Evolutionary conservation across 2,888 invertebrate genomes (phyloP).

Genomic region (Bugula neritina): DNA sequence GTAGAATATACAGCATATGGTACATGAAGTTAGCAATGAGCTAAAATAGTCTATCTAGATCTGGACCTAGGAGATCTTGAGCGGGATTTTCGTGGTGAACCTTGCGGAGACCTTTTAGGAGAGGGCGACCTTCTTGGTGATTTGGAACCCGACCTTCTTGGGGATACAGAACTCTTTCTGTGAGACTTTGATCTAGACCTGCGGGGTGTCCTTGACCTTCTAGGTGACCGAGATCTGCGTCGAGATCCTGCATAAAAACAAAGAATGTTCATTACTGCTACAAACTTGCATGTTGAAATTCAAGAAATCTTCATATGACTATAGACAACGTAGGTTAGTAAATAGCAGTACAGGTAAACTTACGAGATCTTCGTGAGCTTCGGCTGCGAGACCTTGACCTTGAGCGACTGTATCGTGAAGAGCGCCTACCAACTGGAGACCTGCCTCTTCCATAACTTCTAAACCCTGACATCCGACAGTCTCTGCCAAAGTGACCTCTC

Average conservation of each 20-base stretch:
- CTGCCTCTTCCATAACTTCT: conserved; percentile 32
- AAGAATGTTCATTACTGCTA: not conserved
- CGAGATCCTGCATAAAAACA: not conserved
- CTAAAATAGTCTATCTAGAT: conserved; percentile 2
- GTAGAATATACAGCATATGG: not conserved
- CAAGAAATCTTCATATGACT: not conserved
- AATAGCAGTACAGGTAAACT: not conserved
- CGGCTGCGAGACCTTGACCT: conserved; percentile 25
- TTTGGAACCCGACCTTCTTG: not conserved
- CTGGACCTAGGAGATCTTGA: conserved; percentile 19
- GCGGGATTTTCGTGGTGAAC: not conserved
- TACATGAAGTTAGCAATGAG: no score
- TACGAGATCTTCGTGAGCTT: not conserved
- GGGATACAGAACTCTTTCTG: not conserved
- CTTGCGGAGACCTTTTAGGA: not conserved
- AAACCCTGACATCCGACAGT: conserved; percentile 49
- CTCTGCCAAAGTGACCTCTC: conserved; percentile 53
- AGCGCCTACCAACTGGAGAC: conserved; percentile 23
- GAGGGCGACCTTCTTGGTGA: conserved; percentile 7
- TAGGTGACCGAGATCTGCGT: not conserved
- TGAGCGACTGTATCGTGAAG: conserved; percentile 5
- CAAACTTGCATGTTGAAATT: not conserved
- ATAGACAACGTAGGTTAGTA: not conserved
- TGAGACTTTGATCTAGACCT: conserved; percentile 28
- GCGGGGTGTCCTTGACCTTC: conserved; percentile 18